These are phyloP conservation scores for Australoheros facetus DNA, from an alignment of 2,797 vertebrate species.

Conservation along the genomic window DNA sequence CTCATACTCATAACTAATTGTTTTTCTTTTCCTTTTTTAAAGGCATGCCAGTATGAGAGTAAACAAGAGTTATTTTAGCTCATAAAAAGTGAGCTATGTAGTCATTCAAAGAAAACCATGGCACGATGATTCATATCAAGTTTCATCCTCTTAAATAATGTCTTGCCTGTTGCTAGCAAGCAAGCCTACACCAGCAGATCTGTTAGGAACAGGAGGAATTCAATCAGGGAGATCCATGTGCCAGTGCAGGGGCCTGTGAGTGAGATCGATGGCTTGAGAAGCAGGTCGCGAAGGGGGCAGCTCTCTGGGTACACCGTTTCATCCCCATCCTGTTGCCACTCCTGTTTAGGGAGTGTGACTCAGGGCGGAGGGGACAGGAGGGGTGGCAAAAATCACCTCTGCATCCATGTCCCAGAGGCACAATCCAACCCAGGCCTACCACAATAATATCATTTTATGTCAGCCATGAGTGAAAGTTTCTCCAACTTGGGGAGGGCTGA, in stretches of 20 bases:
- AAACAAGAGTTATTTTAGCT: slow-evolving; percentile 12
- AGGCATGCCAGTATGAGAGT: no score
- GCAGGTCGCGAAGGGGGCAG: slow-evolving; percentile 56
- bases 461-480: slow-evolving; percentile 65
- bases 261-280: slow-evolving; percentile 68
- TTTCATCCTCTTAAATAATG: slow-evolving; percentile 21
- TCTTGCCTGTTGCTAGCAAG: slow-evolving; percentile 25
- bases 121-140: slow-evolving; percentile 5
- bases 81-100: not conserved
- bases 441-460: slow-evolving; percentile 65
- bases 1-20: not conserved
- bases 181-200: slow-evolving; percentile 28
- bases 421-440: slow-evolving; percentile 20
- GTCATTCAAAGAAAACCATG: slow-evolving; percentile 2
- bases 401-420: slow-evolving; percentile 46
- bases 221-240: slow-evolving; percentile 67
- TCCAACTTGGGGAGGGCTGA: slow-evolving; percentile 55
- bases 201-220: slow-evolving; percentile 56
- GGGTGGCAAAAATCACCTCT: not conserved
- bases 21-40: not conserved
- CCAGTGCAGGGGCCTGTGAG: slow-evolving; percentile 37
- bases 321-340: slow-evolving; percentile 50
- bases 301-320: slow-evolving; percentile 49
- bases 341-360: slow-evolving; percentile 40
- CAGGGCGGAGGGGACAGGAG: not conserved